Base-by-base conservation (phyloP, 2,797 vertebrate species). In the Acridotheres tristis region DNA sequence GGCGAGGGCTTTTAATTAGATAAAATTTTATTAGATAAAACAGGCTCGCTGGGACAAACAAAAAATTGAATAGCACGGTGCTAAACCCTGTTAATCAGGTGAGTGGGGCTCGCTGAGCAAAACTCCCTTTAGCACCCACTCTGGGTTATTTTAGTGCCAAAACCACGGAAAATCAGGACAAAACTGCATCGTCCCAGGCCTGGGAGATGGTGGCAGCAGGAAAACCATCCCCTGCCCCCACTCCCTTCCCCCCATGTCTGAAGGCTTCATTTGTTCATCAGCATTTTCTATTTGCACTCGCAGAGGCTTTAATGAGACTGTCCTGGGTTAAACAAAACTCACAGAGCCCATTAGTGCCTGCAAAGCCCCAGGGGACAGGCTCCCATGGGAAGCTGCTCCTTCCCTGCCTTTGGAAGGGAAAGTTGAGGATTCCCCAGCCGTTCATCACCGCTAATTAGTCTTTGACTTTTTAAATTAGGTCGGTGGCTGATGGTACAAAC, bases 71-170 rank as follows among this genome's bases (percentile, higher is more conserved):
- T 40, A 88, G 73, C 50, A 3, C 20, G 0, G 34, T 5, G 25
- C 42, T 55, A 12, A 59, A 47, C 7, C 7, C 74, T 3, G 3
- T 27, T 58, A 47, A 58, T 76, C 25, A 8, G 7, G 3, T 0
- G 45, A 42, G 5, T 1, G 7, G 61, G 17, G 20, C 48, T 67
- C 9, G 4, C 29, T 2, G 45, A 38, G 51, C 27, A 14, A 32
- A 85, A 9, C 51, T 5, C 11, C 11, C 55, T 34, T 22, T 2
- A 32, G 42, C 58, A 13, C 6, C 61, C 25, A 1, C 5, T 27
- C 0, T 9, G 1, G 2, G 13, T 18, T 53, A 2, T 6, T 26
- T 2, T 0, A 19, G 13, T 18, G 69, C 58, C 50, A 8, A 3
- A 25, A 29, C 2, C 9, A 1, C 0, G 40, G 71, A 16, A 50